Base-by-base conservation (phyloP, 35 echinoderm and acorn worm species). In the Apostichopus parvimensis region DNA sequence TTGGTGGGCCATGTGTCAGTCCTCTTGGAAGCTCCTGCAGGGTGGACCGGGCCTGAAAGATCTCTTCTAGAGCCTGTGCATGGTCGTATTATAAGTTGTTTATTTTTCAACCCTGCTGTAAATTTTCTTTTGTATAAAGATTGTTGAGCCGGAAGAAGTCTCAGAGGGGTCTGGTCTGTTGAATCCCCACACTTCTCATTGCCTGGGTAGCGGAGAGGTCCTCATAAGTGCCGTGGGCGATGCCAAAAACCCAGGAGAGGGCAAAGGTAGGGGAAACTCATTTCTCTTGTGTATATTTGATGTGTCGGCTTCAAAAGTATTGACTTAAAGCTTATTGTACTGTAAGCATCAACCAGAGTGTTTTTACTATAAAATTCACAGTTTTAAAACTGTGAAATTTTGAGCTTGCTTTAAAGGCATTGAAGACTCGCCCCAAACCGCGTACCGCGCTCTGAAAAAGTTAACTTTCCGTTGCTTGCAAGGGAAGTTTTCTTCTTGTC, bases 201-300 rank as follows among this genome's bases (percentile, higher is more conserved):
- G 97, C 62, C 92, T 99, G 60, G 97, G 93, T 11, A 93, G 90
- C 86, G 97, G 97, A 8, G 94, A 99, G 54, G 86, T 99, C 14
- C 94, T 99, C 91, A 96, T 99, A 15, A 99, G 97, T 90, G 88
- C 93, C 14, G 59, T 99, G 94, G 97, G 97, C 4, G 95, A 96
- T 76, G 95, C 91, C 52, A 78, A 94, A n/a, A 83, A 78, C 12
- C 93, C 93, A n/a, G 95, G 95, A 55, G 94, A 96, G 90, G 94
- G 83, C 68, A 98, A 95, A 92, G 92, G 96, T 98, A 93, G 53
- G 6, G 8, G 5, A 10, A n/a, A 54, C 79, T 57, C 45, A 25
- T n/a, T 73, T 73, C 71, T 68, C 64, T 17, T 68, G 5, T 9
- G 8, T 9, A 68, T 68, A 9, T 68, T 68, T 68, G 10, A 17